Conservation (phyloP, 2,888 invertebrate species). For the Luperina nickerlii region DNA sequence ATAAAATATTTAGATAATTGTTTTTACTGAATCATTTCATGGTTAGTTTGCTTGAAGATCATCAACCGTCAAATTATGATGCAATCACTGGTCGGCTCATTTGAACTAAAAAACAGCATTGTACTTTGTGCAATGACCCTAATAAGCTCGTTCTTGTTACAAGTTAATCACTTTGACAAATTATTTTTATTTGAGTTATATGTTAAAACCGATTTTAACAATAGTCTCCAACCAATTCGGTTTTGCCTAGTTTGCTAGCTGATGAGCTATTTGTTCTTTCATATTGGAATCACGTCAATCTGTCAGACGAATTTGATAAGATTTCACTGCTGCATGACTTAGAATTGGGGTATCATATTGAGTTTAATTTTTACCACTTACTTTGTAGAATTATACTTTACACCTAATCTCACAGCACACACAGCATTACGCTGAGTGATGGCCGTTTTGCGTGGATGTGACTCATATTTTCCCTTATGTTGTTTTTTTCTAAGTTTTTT, state of each 20-base stretch:
- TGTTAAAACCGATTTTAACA: neutral
- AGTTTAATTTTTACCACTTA: neutral
- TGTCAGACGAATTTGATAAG: neutral
- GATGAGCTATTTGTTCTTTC: neutral
- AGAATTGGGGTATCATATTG: neutral
- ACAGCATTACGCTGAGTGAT: neutral
- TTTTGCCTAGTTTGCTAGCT: neutral
- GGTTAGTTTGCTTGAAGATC: neutral
- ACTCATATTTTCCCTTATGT: no score
- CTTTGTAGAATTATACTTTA: neutral
- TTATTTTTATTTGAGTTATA: neutral
- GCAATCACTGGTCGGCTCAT: neutral
- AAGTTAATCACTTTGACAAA: neutral
- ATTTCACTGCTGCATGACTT: neutral
- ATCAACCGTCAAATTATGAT: slow-evolving; percentile 15
- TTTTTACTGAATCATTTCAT: neutral
- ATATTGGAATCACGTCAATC: neutral
- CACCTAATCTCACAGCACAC: neutral
- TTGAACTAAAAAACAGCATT: neutral
- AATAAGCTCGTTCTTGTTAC: neutral
- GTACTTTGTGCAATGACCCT: neutral
- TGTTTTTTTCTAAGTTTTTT: neutral
- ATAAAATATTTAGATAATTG: neutral
- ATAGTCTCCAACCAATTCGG: neutral
- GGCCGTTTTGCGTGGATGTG: no score